Conservation (phyloP, 2,113 vertebrate species). For the Ammodytes dubius region DNA sequence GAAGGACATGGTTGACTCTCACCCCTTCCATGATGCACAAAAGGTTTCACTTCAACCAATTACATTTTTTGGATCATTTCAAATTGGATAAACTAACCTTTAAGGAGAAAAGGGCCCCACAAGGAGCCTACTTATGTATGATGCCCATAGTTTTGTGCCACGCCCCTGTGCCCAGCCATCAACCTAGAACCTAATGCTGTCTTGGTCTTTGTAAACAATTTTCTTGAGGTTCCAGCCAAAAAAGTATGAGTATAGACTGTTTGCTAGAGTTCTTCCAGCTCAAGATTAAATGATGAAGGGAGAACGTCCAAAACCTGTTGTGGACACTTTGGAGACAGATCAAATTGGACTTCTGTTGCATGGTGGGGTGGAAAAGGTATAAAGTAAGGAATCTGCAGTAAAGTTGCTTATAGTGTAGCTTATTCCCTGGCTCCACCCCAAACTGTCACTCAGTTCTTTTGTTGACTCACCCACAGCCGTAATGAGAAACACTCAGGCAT, state of each 20-base stretch:
- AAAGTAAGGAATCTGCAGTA: constrained; percentile 35
- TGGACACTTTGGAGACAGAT: constrained; percentile 30
- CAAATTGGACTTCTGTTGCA: constrained; percentile 40
- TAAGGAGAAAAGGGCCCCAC: no score
- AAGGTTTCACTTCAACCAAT: no score
- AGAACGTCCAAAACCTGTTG: constrained; percentile 4
- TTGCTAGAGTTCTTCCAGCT: neutral
- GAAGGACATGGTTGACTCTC: no score
- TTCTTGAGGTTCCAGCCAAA: neutral
- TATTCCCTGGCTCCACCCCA: constrained; percentile 56
- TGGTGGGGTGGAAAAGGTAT: constrained; percentile 36
- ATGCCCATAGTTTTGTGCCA: no score
- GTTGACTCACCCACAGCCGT: constrained; percentile 64
- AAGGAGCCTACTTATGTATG: no score
- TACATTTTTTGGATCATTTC: no score
- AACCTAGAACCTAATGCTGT: no score
- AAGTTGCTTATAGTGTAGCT: constrained; percentile 64
- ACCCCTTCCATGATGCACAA: no score
- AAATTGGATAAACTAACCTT: no score
- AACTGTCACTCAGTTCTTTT: constrained; percentile 66
- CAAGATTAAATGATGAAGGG: neutral
- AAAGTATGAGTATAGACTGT: neutral
- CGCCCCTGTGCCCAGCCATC: no score
- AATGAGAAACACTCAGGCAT: constrained; percentile 72
- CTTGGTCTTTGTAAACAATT: no score